Conservation (phyloP, 2,797 vertebrate genomes). For the Scolopax rusticola region DNA sequence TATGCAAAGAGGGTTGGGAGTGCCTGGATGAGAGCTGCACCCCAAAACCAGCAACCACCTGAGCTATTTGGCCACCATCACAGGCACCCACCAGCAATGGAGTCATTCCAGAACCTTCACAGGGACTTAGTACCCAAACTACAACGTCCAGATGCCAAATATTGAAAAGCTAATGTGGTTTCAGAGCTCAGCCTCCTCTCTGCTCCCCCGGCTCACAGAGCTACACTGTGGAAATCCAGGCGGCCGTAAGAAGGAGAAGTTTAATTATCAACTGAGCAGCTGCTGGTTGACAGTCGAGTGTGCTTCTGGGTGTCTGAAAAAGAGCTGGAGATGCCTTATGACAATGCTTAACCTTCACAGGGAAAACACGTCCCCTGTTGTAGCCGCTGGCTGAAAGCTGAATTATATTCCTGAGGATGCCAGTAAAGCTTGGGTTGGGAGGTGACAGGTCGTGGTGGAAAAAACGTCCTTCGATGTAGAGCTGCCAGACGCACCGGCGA, state of each 20-base stretch:
- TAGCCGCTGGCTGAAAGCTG: not conserved
- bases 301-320: not conserved
- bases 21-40: not conserved
- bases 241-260: not conserved
- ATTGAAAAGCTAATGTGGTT: not conserved
- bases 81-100: not conserved
- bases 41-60: not conserved
- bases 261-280: not conserved
- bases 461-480: not conserved
- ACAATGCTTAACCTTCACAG: not conserved
- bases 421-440: not conserved
- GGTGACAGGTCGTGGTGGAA: not conserved
- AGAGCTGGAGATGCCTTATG: not conserved
- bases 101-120: fast-evolving
- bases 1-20: not conserved
- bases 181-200: not conserved
- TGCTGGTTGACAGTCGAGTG: not conserved
- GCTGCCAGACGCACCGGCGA: not conserved
- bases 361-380: not conserved
- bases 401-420: not conserved
- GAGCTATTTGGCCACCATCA: not conserved
- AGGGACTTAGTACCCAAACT: not conserved
- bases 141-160: not conserved
- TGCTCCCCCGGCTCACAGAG: not conserved
- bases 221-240: not conserved